phyloP scores from a whole-genome alignment of 2,797 vertebrate genomes.

The Oryzias dopingdopingensis region DNA sequence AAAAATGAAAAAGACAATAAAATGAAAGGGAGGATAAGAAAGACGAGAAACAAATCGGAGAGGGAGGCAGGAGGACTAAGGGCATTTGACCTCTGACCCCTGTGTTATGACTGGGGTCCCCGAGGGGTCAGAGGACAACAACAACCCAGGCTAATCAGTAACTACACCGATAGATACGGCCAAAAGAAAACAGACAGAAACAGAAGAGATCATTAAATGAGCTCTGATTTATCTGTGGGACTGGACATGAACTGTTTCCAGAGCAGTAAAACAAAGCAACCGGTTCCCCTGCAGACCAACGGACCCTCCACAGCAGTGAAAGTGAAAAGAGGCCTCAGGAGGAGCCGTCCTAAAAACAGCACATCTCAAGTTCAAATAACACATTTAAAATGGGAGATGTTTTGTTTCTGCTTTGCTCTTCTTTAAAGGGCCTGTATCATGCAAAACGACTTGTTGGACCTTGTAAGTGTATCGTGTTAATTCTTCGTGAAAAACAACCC shows the following conservation, averaged over 20 bases:
- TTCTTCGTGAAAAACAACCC: no score
- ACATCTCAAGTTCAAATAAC: no score
- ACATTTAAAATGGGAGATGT: no score
- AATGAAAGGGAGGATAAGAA: constrained; percentile 47
- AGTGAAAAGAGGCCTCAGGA: not conserved
- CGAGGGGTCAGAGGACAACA: constrained; percentile 64
- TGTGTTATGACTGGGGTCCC: constrained; percentile 60
- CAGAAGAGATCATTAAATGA: not conserved
- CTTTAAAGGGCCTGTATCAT: no score
- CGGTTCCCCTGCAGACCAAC: not conserved
- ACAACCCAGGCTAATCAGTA: constrained; percentile 68
- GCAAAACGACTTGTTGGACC: no score
- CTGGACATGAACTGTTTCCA: constrained; percentile 17
- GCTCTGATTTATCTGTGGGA: constrained; percentile 17
- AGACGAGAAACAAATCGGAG: constrained; percentile 42
- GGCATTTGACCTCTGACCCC: constrained; percentile 57
- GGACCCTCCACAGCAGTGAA: constrained; percentile 2
- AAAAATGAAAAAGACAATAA: constrained; percentile 37
- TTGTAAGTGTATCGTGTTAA: no score
- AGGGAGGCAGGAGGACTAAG: constrained; percentile 51
- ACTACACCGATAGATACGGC: constrained; percentile 44
- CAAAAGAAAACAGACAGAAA: constrained; percentile 20
- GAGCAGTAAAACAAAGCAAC: constrained; percentile 5
- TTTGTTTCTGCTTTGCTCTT: no score
- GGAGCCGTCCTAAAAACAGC: no score